These are phyloP conservation scores for Bemisia tabaci DNA, from an alignment of 1,140 invertebrate genomes.

Conservation along the genomic window DNA sequence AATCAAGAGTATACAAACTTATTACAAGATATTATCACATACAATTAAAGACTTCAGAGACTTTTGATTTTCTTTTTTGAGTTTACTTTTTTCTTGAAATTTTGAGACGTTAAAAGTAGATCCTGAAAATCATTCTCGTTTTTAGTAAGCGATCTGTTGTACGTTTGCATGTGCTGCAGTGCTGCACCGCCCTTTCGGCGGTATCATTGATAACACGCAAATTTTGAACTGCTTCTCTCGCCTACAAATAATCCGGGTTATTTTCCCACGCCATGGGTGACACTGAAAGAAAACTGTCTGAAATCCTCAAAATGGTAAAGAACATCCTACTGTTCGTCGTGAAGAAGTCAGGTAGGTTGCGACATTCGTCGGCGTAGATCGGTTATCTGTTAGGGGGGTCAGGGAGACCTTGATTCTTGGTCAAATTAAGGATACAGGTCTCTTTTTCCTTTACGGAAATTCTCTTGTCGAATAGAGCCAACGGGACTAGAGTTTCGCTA, in stretches of 20 bases:
- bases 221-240: neutral
- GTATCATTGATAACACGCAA: neutral
- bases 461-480: constrained; percentile 26
- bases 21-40: no score
- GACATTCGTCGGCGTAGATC: neutral
- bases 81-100: no score
- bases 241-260: neutral
- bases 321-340: neutral
- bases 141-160: neutral
- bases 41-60: no score
- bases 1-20: no score
- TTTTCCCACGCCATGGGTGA: neutral
- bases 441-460: constrained; percentile 13
- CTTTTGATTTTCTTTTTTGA: no score
- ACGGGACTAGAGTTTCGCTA: constrained; percentile 21
- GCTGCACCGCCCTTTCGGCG: neutral
- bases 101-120: no score
- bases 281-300: neutral
- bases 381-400: neutral
- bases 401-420: neutral
- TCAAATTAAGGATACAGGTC: neutral
- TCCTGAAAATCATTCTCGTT: neutral
- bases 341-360: neutral
- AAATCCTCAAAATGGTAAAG: neutral
- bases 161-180: neutral